These are phyloP conservation scores for Tipula helvola DNA, from an alignment of 2,888 invertebrate species.

Conservation along the genomic window DNA sequence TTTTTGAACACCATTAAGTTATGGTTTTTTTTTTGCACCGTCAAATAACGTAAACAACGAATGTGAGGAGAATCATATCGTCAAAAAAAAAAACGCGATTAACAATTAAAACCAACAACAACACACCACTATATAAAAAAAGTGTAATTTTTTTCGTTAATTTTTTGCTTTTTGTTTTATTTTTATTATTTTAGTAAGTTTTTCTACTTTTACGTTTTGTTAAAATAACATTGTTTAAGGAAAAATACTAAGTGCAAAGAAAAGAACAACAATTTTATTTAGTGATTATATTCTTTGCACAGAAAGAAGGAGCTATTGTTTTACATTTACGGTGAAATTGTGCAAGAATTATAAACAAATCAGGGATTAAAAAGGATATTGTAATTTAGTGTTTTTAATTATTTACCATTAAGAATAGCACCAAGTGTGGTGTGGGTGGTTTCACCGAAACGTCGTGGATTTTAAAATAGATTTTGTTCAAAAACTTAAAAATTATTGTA, in stretches of 20 bases:
- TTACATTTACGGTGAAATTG: neutral
- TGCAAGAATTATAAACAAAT: neutral
- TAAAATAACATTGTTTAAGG: neutral
- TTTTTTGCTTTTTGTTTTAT: neutral
- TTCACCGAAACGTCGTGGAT: neutral
- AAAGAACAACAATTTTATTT: neutral
- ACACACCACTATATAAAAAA: neutral
- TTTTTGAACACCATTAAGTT: neutral
- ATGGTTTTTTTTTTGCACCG: neutral
- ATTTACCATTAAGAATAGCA: neutral
- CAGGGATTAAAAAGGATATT: neutral
- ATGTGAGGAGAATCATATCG: neutral
- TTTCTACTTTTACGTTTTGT: neutral
- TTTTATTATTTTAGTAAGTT: neutral
- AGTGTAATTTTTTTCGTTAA: neutral
- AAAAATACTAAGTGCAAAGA: neutral
- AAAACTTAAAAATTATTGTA: constrained; percentile 6
- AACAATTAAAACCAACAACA: neutral
- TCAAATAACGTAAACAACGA: neutral
- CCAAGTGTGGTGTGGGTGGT: neutral
- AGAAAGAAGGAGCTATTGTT: neutral
- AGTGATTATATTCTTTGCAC: neutral
- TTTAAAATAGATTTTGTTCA: constrained; percentile 5
- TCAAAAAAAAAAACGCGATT: neutral
- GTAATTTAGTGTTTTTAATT: neutral